phyloP scores from a whole-genome alignment of 2,113 vertebrate genomes.

The Pseudopodoces humilis region DNA sequence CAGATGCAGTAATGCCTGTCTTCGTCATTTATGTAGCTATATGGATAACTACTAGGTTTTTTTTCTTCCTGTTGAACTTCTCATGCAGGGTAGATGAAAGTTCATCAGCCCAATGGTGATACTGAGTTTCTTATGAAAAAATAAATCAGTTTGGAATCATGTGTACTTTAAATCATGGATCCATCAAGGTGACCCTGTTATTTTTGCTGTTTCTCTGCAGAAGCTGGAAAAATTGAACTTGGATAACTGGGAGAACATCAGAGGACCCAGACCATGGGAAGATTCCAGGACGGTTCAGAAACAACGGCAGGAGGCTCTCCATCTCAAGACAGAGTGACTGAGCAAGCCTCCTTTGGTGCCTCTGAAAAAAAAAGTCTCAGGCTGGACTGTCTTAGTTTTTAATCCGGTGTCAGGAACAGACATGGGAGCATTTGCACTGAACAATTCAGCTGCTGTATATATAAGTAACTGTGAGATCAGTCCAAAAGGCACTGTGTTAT shows the following conservation, averaged over 20 bases:
- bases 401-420: neutral
- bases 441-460: neutral
- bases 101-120: neutral
- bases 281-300: slow-evolving; percentile 85
- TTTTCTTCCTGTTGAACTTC: neutral
- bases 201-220: slow-evolving; percentile 73
- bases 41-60: neutral
- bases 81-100: neutral
- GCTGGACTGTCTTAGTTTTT: neutral
- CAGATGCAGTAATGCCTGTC: neutral
- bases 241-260: slow-evolving; percentile 93
- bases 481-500: neutral
- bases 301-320: slow-evolving; percentile 65
- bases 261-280: slow-evolving; percentile 92
- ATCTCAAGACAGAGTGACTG: slow-evolving; percentile 56
- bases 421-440: neutral
- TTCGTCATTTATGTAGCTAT: neutral
- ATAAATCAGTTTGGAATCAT: neutral
- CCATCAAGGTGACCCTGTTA: neutral
- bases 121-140: neutral
- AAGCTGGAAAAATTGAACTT: slow-evolving; percentile 81
- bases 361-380: neutral
- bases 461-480: neutral
- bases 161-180: neutral
- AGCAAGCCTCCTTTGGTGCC: neutral